Base-by-base conservation (phyloP, 2,797 vertebrate species). In the Lepilemur ruficaudatus region DNA sequence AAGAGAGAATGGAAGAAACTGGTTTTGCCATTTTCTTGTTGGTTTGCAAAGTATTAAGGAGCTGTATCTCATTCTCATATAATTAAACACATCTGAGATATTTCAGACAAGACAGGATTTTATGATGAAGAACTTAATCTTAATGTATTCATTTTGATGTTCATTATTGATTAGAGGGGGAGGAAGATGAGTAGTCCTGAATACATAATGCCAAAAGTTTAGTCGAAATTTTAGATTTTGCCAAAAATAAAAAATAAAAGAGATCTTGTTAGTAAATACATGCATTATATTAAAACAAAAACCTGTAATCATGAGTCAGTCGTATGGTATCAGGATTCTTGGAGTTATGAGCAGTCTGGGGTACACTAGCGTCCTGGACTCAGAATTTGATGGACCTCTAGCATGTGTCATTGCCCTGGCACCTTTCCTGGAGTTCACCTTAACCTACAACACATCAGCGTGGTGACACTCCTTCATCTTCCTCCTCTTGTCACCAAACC, bases 371-470 rank as follows among this genome's bases (percentile, higher is more conserved):
- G 61, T 79, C 63, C 86, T 48, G 2, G 17, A 28, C 72, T 82
- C 28, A n/a, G 48, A 78, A 9, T 57, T 2, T 13, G 9, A 75
- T 23, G 20, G 50, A 22, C 5, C 20, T 46, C 9, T n/a, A 28
- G 2, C 4, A 18, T 61, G 61, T 14, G 6, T 13, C 46, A 5
- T 35, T 15, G 2, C 7, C 20, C 48, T 10, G 15, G 38, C 22
- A 30, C 20, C 20, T 35, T 92, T 10, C 8, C 25, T 35, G 38
- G 7, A 35, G 6, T 5, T 75, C 4, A 10, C 7, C 15, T 55
- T 55, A 38, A 76, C 22, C 4, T 10, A 35, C n/a, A 4, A 8
- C 17, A 32, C 15, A 1, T 17, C 20, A 7, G 5, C 7, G 2
- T 5, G 7, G 5, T 23, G 10, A 61, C 38, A 14, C 5, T 35